These are phyloP conservation scores for Zalophus californianus DNA, from an alignment of 2,797 vertebrate species.

Conservation along the genomic window DNA sequence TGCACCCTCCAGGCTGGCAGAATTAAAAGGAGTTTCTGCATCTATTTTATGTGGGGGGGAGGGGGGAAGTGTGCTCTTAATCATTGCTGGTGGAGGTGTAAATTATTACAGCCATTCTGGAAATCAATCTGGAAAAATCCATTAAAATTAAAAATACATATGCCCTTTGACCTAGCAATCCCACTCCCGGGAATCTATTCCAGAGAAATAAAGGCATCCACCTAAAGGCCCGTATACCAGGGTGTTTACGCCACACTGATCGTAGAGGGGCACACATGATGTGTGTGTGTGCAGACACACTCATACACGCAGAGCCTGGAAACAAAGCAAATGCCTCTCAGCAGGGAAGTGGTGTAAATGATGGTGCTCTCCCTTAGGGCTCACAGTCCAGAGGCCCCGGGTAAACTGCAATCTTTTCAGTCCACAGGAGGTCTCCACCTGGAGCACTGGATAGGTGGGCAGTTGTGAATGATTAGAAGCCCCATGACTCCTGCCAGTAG, in stretches of 20 bases:
- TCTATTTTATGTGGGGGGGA: neutral
- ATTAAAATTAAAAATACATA: constrained; percentile 76
- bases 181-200: constrained; percentile 21
- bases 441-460: neutral
- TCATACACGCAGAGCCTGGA: neutral
- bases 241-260: neutral
- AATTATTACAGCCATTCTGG: constrained; percentile 62
- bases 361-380: neutral
- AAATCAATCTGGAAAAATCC: constrained; percentile 68
- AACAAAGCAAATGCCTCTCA: neutral
- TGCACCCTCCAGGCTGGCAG: neutral
- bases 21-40: neutral
- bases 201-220: neutral
- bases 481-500: neutral
- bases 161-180: constrained; percentile 54
- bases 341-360: neutral
- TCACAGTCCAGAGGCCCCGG: neutral
- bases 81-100: constrained; percentile 50
- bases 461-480: neutral
- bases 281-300: neutral
- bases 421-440: neutral
- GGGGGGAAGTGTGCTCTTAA: neutral
- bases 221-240: neutral
- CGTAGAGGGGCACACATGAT: neutral
- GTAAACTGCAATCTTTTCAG: neutral